phyloP scores from a whole-genome alignment of 2,797 vertebrate genomes.

The Chromis chromis region DNA sequence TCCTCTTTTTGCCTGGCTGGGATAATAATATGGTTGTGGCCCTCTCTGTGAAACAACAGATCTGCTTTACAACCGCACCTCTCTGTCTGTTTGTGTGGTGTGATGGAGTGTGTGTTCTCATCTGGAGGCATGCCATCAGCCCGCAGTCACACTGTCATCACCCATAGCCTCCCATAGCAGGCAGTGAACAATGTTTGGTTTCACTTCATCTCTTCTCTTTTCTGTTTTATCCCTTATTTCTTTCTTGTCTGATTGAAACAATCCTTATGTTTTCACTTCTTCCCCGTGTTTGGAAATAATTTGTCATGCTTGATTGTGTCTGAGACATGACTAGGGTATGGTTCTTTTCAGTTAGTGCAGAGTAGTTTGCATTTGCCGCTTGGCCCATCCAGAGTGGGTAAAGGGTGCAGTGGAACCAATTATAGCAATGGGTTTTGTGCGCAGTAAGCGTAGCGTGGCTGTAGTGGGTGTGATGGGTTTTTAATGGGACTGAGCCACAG shows the following conservation, averaged over 20 bases:
- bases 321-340: constrained; percentile 50
- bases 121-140: constrained; percentile 49
- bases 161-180: constrained; percentile 19
- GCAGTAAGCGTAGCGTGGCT: constrained; percentile 67
- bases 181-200: constrained; percentile 36
- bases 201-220: constrained; percentile 21
- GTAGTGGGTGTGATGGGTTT: constrained; percentile 74
- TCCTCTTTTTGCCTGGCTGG: constrained; percentile 41
- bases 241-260: constrained; percentile 36
- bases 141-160: constrained; percentile 33
- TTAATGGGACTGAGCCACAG: constrained; percentile 75
- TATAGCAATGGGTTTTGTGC: constrained; percentile 73
- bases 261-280: constrained; percentile 40
- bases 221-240: constrained; percentile 27
- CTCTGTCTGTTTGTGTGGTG: constrained; percentile 55
- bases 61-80: constrained; percentile 48
- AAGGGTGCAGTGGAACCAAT: constrained; percentile 80
- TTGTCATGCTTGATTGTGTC: constrained; percentile 56
- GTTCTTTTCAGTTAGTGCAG: constrained; percentile 54
- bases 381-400: constrained; percentile 59
- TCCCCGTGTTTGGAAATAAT: constrained; percentile 58
- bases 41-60: constrained; percentile 59
- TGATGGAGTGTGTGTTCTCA: constrained; percentile 51
- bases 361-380: constrained; percentile 65
- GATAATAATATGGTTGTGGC: constrained; percentile 72